Conservation (phyloP, 2,888 invertebrate species). For the Rhodophaea formosa region DNA sequence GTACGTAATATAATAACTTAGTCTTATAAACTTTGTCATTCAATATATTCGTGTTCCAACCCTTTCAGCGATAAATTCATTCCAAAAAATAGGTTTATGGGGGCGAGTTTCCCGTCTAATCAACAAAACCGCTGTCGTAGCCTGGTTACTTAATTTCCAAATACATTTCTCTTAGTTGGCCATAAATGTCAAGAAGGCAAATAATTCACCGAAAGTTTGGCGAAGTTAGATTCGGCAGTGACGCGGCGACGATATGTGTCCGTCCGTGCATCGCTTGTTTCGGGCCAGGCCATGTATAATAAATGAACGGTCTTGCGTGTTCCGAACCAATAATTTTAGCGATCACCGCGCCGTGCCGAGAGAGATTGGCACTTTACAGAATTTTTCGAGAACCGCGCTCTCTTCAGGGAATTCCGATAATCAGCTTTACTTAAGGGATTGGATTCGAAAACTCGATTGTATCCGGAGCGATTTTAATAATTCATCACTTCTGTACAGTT, state of each 20-base stretch:
- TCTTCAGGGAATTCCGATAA: constrained; percentile 69
- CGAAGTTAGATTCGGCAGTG: constrained; percentile 40
- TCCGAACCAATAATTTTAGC: constrained; percentile 61
- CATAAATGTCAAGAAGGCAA: constrained; percentile 64
- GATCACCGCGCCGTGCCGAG: constrained; percentile 49
- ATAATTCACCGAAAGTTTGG: constrained; percentile 61
- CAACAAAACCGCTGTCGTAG: constrained; percentile 64
- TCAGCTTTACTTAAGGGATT: constrained; percentile 80
- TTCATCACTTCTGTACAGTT: constrained; percentile 65
- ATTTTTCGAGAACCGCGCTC: constrained; percentile 59
- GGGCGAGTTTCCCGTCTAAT: constrained; percentile 55
- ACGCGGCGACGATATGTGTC: constrained; percentile 26
- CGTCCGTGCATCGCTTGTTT: constrained; percentile 27
- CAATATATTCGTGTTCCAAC: constrained; percentile 48
- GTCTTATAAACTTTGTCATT: constrained; percentile 38
- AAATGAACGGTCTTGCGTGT: constrained; percentile 62
- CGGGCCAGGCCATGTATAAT: constrained; percentile 51
- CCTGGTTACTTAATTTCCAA: constrained; percentile 69
- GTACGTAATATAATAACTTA: not conserved
- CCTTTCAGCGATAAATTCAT: constrained; percentile 64
- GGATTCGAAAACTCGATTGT: constrained; percentile 74
- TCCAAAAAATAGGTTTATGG: constrained; percentile 67
- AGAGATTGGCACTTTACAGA: constrained; percentile 73
- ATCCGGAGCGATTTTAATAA: constrained; percentile 77
- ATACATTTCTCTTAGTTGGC: constrained; percentile 65